A percentile compares a stretch with the other conserved stretches of the same genome.
Conservation (phyloP, 2,797 vertebrate species). For the Pogoniulus pusillus region DNA sequence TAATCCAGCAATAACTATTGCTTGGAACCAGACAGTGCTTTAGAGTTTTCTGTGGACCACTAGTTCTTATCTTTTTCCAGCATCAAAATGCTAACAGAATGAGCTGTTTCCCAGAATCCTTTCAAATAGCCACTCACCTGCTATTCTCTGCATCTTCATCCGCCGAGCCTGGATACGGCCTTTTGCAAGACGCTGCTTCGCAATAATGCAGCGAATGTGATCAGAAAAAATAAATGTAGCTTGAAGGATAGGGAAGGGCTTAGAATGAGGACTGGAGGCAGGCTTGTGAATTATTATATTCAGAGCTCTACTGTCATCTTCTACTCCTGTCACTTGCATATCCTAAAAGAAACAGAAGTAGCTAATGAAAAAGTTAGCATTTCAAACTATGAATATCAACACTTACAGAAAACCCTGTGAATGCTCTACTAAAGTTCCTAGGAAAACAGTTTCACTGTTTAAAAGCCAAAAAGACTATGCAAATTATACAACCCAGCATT, state of each 20-base stretch:
- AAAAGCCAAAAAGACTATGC: background rate
- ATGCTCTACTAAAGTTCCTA: background rate
- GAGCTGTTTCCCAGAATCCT: background rate
- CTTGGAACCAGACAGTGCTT: background rate
- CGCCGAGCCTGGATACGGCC: conserved; percentile 96
- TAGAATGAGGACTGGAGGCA: conserved; percentile 94
- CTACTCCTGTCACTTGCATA: conserved; percentile 97
- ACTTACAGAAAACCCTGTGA: background rate
- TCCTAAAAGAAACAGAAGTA: conserved; percentile 78
- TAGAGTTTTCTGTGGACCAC: background rate
- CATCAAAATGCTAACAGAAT: background rate
- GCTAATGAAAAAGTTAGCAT: background rate
- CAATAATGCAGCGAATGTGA: conserved; percentile 98
- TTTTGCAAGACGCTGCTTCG: conserved; percentile 95
- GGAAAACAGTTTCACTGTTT: background rate
- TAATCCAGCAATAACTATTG: background rate
- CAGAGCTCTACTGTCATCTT: conserved; percentile 95
- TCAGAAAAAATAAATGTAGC: conserved; percentile 96
- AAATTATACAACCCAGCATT: background rate
- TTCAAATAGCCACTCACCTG: conserved; percentile 73
- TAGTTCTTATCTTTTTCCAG: background rate
- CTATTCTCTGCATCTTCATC: conserved; percentile 98
- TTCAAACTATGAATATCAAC: background rate
- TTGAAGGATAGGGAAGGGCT: conserved; percentile 97
- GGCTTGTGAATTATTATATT: conserved; percentile 97